These are phyloP conservation scores for Drosophila arawakana DNA, from an alignment of 1,140 invertebrate genomes.

Conservation along the genomic window DNA sequence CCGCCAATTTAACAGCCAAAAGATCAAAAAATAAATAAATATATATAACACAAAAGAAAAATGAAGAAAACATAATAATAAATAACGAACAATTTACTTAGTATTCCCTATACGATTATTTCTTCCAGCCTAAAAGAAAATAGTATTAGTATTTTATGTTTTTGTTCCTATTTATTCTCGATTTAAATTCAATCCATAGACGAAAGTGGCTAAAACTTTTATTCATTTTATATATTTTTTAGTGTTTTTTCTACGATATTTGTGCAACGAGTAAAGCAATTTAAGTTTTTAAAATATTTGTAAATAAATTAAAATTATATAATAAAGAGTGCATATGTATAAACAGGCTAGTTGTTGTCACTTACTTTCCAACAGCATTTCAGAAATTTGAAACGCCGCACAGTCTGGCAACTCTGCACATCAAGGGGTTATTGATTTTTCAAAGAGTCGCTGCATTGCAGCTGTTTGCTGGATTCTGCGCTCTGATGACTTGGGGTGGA, in stretches of 20 bases:
- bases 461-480: conserved; percentile 73
- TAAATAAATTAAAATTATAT: conserved; percentile 81
- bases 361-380: background rate
- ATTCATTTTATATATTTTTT: conserved; percentile 67
- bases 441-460: conserved; percentile 34
- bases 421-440: conserved; percentile 75
- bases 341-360: conserved; percentile 9
- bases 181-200: conserved; percentile 74
- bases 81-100: conserved; percentile 57
- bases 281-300: conserved; percentile 77
- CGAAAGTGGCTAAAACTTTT: conserved; percentile 71
- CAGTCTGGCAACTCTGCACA: conserved; percentile 57
- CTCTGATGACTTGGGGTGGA: conserved; percentile 53
- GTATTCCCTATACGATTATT: conserved; percentile 32
- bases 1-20: conserved; percentile 47
- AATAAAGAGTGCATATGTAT: conserved; percentile 77
- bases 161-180: conserved; percentile 82
- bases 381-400: conserved; percentile 21
- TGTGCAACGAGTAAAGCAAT: conserved; percentile 74
- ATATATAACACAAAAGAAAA: conserved; percentile 27
- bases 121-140: conserved; percentile 71
- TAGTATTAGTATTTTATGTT: conserved; percentile 78
- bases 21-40: conserved; percentile 43
- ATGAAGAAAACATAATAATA: conserved; percentile 19
- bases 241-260: conserved; percentile 69